Evolutionary conservation across 37 sponge, comb jelly and placozoan species (phyloP).

Genomic region (Chondrosia reniformis): DNA sequence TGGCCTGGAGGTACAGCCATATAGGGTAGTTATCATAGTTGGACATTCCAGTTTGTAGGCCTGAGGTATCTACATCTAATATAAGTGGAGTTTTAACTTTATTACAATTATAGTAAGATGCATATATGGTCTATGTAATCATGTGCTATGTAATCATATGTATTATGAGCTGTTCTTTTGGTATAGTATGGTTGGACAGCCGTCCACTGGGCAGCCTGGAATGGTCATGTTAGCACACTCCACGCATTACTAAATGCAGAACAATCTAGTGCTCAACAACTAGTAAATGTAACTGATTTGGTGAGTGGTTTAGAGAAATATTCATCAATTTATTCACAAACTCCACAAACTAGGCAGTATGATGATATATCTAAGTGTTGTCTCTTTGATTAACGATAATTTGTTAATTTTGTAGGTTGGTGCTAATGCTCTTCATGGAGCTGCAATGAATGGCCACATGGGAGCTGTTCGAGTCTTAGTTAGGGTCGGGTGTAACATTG

Average conservation of each 20-base stretch:
- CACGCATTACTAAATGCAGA: slow-evolving; percentile 31
- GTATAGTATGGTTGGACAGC: slow-evolving; percentile 69
- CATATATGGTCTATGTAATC: not conserved
- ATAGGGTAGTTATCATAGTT: too few relatives aligned
- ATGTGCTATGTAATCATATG: not conserved
- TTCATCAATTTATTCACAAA: too few relatives aligned
- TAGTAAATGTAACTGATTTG: not conserved
- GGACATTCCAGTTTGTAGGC: too few relatives aligned
- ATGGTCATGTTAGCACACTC: slow-evolving; percentile 37
- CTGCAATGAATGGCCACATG: slow-evolving; percentile 60
- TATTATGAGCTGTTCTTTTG: not conserved
- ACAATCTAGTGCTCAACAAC: slow-evolving; percentile 1
- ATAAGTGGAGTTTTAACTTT: too few relatives aligned
- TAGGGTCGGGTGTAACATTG: slow-evolving; percentile 35
- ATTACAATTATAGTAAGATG: not conserved
- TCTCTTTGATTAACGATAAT: too few relatives aligned
- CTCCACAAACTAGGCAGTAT: too few relatives aligned
- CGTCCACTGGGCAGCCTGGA: slow-evolving; percentile 75
- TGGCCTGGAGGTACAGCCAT: too few relatives aligned
- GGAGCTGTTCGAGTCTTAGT: slow-evolving; percentile 41
- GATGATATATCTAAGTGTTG: too few relatives aligned
- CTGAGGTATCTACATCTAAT: too few relatives aligned
- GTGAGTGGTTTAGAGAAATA: not conserved
- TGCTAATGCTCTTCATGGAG: slow-evolving; percentile 64
- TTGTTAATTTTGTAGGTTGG: slow-evolving; percentile 52